phyloP scores from a whole-genome alignment of 2,797 vertebrate genomes.

The Rhinichthys osculus region DNA sequence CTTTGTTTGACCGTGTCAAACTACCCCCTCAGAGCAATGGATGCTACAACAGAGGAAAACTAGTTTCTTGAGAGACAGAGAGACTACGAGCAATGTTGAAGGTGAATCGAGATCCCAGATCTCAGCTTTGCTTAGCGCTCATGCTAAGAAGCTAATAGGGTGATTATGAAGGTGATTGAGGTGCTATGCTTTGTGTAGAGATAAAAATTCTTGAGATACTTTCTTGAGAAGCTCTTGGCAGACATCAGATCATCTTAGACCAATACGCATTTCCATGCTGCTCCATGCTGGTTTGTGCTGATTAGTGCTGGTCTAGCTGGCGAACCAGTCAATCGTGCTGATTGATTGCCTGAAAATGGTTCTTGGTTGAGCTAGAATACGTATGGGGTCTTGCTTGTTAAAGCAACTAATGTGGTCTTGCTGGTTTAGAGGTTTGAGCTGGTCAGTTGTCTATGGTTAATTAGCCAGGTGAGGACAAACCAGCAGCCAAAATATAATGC shows the following conservation, averaged over 20 bases:
- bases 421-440: constrained; percentile 13
- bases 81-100: constrained; percentile 67
- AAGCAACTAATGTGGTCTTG: not conserved
- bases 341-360: not conserved
- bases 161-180: not conserved
- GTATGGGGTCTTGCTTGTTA: not conserved
- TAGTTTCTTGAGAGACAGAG: constrained; percentile 57
- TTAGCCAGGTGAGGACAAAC: not conserved
- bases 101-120: constrained; percentile 64
- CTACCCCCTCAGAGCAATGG: constrained; percentile 76
- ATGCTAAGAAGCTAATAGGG: constrained; percentile 24
- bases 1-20: constrained; percentile 29
- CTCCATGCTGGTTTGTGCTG: not conserved
- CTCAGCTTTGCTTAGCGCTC: constrained; percentile 39
- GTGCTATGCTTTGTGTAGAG: constrained; percentile 37
- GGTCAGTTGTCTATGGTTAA: not conserved
- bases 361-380: constrained; percentile 2
- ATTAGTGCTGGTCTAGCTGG: constrained; percentile 22
- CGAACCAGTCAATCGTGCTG: not conserved
- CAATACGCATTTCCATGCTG: not conserved
- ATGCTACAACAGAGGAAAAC: constrained; percentile 76
- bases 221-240: not conserved
- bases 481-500: not conserved
- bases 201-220: not conserved
- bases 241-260: not conserved